These are phyloP conservation scores for Pammene fasciana DNA, from an alignment of 2,888 invertebrate species.

Conservation along the genomic window DNA sequence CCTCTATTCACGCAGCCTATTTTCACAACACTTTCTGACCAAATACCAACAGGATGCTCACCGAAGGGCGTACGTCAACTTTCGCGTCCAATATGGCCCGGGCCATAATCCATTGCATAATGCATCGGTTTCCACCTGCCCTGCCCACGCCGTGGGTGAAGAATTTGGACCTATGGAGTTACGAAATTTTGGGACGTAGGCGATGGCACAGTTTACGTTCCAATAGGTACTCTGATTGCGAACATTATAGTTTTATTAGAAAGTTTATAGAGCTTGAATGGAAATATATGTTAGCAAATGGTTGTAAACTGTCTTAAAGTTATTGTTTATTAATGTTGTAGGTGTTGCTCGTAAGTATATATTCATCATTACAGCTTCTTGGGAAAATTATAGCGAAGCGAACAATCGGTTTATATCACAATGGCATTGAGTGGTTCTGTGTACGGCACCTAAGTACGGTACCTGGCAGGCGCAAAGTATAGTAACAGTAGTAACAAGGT, in stretches of 20 bases:
- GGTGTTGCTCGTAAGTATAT: too few species aligned
- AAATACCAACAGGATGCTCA: conserved; percentile 20
- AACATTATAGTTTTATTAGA: conserved; percentile 39
- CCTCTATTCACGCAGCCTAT: too few species aligned
- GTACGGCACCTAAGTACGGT: not conserved
- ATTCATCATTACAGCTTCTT: conserved; percentile 7
- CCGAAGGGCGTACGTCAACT: conserved; percentile 51
- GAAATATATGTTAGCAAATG: conserved; percentile 6
- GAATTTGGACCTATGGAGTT: conserved; percentile 68
- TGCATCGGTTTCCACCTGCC: conserved; percentile 77
- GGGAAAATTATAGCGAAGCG: conserved; percentile 7
- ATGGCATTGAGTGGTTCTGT: conserved; percentile 6
- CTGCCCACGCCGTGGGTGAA: conserved; percentile 78
- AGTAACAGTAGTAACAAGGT: too few species aligned
- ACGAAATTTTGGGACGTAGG: conserved; percentile 74
- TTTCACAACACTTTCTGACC: not conserved
- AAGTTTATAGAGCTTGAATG: conserved; percentile 22
- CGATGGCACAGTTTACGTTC: conserved; percentile 58
- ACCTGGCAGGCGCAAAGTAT: not conserved
- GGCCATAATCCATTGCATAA: conserved; percentile 71
- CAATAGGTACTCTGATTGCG: conserved; percentile 55
- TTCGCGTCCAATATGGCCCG: conserved; percentile 71
- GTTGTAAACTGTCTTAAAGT: not conserved
- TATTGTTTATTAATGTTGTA: conserved; percentile 2
- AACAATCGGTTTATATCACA: conserved; percentile 1